These are phyloP conservation scores for Eupithecia pulchellata DNA, from an alignment of 2,888 invertebrate genomes.

Conservation along the genomic window DNA sequence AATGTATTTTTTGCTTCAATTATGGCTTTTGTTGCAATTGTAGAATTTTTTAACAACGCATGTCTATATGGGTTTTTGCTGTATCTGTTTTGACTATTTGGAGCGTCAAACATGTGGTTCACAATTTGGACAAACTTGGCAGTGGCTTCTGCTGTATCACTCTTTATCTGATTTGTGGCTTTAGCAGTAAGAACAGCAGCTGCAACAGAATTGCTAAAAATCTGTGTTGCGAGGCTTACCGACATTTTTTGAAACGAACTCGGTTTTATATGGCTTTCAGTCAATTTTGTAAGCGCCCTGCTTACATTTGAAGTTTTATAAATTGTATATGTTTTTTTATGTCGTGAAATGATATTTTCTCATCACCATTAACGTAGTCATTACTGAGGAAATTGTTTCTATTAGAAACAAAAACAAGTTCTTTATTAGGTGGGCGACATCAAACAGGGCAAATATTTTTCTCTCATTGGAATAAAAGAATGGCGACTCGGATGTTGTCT, in stretches of 20 bases:
- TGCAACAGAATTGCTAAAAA: conserved; percentile 37
- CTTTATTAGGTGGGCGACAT: conserved; percentile 30
- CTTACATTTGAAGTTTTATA: conserved; percentile 24
- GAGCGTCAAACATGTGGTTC: conserved; percentile 29
- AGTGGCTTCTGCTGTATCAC: conserved; percentile 32
- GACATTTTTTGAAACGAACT: conserved; percentile 35
- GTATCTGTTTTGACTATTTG: conserved; percentile 25
- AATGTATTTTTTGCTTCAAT: conserved; percentile 18
- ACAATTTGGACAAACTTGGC: conserved; percentile 29
- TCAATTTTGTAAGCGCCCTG: conserved; percentile 26
- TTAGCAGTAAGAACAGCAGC: conserved; percentile 29
- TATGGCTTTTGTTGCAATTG: conserved; percentile 10
- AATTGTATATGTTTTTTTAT: conserved; percentile 25
- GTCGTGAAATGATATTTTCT: conserved; percentile 19
- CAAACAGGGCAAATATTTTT: conserved; percentile 34
- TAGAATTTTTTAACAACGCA: conserved; percentile 22
- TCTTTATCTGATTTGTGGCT: conserved; percentile 25
- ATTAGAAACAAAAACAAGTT: no score
- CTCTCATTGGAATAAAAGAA: conserved; percentile 14
- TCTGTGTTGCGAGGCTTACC: conserved; percentile 35
- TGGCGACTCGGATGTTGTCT: not conserved
- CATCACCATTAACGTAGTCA: conserved; percentile 6
- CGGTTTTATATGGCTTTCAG: conserved; percentile 27
- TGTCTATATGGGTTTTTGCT: conserved; percentile 26
- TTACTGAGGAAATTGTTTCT: not conserved